Conservation (phyloP, 1,140 invertebrate genomes). For the Drosophila rufa region DNA sequence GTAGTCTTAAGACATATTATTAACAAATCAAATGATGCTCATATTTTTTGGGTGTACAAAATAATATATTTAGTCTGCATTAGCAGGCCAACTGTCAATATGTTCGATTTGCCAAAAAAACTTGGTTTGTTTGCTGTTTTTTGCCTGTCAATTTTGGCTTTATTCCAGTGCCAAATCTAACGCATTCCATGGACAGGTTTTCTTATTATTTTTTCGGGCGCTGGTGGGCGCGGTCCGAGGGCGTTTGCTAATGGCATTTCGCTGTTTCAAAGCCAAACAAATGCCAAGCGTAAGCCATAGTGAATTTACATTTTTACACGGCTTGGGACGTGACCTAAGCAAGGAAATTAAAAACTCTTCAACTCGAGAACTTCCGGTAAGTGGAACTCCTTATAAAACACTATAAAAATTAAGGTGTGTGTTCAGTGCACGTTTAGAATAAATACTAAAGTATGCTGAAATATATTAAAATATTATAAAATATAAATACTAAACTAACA, state of each 20-base stretch:
- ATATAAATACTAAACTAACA: not conserved
- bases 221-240: conserved; percentile 26
- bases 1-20: not conserved
- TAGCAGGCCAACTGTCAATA: conserved; percentile 69
- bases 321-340: conserved; percentile 37
- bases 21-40: not conserved
- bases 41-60: conserved; percentile 7
- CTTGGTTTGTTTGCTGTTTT: conserved; percentile 34
- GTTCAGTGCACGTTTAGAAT: conserved; percentile 1
- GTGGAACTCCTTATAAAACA: not conserved
- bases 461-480: not conserved
- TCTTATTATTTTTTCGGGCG: conserved; percentile 3
- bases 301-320: conserved; percentile 6
- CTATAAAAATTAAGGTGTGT: not conserved
- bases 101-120: conserved; percentile 51
- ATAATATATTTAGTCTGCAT: conserved; percentile 45
- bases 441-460: not conserved
- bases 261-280: conserved; percentile 49
- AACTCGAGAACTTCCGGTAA: conserved; percentile 20
- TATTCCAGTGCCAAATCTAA: conserved; percentile 47
- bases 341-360: conserved; percentile 24
- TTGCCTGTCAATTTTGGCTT: conserved; percentile 52
- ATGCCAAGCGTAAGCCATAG: conserved; percentile 38
- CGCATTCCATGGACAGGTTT: conserved; percentile 35
- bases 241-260: conserved; percentile 70